phyloP scores from a whole-genome alignment of 2,797 vertebrate genomes.

The Gymnocypris eckloni region DNA sequence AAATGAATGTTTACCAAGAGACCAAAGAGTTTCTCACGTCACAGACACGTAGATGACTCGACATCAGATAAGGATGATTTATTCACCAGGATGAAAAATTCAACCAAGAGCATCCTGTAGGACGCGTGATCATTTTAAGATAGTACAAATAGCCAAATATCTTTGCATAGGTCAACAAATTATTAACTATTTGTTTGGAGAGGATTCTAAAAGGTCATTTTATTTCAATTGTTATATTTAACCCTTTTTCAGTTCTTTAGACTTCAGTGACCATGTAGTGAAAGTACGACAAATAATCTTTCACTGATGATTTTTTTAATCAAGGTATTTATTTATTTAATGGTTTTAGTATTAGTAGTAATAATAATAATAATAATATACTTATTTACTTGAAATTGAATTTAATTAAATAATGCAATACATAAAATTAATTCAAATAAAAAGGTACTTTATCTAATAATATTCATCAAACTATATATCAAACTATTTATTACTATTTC shows the following conservation, averaged over 20 bases:
- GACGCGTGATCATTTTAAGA: not conserved
- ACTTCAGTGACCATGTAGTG: not conserved
- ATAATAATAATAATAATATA: not conserved
- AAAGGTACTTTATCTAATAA: not conserved
- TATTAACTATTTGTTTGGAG: constrained; percentile 15
- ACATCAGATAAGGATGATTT: constrained; percentile 34
- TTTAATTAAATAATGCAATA: not conserved
- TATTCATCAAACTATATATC: not conserved
- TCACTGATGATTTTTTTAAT: too few relatives aligned
- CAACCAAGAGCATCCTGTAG: not conserved
- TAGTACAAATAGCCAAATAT: not conserved
- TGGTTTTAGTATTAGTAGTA: not conserved
- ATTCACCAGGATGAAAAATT: constrained; percentile 2
- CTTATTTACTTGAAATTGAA: too few relatives aligned
- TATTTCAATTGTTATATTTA: not conserved
- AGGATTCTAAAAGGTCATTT: not conserved
- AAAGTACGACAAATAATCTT: not conserved
- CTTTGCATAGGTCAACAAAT: not conserved
- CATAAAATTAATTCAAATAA: not conserved
- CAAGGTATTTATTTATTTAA: too few relatives aligned
- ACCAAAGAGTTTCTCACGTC: constrained; percentile 27
- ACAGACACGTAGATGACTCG: not conserved
- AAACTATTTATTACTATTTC: not conserved
- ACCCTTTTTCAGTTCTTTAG: not conserved
- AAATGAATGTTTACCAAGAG: constrained; percentile 50